Percentiles rank a stretch among this genome's conserved stretches.
Conservation (phyloP, 2,113 vertebrate species). For the Oreocharis arfaki region DNA sequence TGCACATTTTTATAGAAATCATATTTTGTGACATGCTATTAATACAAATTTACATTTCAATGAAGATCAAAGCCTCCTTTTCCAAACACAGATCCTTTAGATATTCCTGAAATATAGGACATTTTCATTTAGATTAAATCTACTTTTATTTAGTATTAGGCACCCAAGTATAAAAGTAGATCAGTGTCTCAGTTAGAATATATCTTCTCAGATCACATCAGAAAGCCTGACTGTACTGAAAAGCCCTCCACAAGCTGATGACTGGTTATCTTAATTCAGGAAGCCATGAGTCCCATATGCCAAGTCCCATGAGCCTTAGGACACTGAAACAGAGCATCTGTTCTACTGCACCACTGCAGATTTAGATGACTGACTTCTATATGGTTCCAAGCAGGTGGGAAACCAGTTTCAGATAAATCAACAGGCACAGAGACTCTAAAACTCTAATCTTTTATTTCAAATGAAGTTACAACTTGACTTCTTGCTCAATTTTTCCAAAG, state of each 20-base stretch:
- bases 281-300: neutral
- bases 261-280: neutral
- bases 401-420: neutral
- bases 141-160: neutral
- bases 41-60: neutral
- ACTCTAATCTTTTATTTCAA: neutral
- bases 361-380: neutral
- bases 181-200: neutral
- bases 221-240: neutral
- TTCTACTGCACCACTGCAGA: neutral
- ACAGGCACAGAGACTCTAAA: neutral
- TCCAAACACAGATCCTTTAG: neutral
- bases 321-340: constrained; percentile 3
- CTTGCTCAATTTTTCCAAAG: neutral
- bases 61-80: neutral
- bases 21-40: neutral
- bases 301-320: neutral
- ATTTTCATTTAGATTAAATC: neutral
- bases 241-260: neutral
- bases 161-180: neutral
- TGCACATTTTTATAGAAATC: neutral
- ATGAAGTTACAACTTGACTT: neutral
- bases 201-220: neutral
- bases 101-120: neutral
- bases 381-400: neutral